phyloP scores from a whole-genome alignment of 2,113 vertebrate species.

The Archocentrus centrarchus region DNA sequence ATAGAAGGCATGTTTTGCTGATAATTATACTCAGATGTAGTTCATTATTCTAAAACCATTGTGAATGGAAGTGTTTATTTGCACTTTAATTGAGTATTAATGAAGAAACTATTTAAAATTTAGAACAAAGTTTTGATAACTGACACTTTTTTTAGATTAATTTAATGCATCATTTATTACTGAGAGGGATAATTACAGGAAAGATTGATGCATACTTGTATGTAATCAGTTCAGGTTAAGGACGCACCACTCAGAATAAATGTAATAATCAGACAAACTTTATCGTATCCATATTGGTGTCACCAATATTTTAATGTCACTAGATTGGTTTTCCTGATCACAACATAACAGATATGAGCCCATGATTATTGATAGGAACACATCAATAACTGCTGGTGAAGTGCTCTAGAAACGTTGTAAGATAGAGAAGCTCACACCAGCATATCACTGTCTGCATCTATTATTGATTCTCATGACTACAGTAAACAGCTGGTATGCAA shows the following conservation, averaged over 20 bases:
- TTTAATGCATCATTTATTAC: conserved; percentile 25
- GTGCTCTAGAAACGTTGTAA: neutral
- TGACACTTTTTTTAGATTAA: conserved; percentile 30
- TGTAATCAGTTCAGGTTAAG: conserved; percentile 41
- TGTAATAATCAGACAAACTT: conserved; percentile 29
- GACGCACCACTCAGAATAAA: conserved; percentile 27
- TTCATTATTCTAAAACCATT: neutral
- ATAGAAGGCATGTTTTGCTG: neutral
- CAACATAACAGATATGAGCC: neutral
- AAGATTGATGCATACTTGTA: conserved; percentile 34
- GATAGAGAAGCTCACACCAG: neutral
- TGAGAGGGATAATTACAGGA: conserved; percentile 32
- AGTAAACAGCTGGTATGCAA: neutral
- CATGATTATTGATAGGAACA: neutral
- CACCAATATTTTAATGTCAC: neutral
- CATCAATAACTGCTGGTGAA: neutral
- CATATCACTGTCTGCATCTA: neutral
- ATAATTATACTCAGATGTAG: neutral
- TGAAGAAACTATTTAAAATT: neutral
- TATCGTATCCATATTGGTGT: neutral
- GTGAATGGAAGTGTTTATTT: neutral
- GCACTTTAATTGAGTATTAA: neutral
- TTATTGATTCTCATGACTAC: neutral
- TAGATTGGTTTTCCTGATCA: neutral
- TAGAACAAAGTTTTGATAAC: conserved; percentile 1